Evolutionary conservation across 2,888 invertebrate species (phyloP).

Genomic region (Tetramorium bicarinatum): DNA sequence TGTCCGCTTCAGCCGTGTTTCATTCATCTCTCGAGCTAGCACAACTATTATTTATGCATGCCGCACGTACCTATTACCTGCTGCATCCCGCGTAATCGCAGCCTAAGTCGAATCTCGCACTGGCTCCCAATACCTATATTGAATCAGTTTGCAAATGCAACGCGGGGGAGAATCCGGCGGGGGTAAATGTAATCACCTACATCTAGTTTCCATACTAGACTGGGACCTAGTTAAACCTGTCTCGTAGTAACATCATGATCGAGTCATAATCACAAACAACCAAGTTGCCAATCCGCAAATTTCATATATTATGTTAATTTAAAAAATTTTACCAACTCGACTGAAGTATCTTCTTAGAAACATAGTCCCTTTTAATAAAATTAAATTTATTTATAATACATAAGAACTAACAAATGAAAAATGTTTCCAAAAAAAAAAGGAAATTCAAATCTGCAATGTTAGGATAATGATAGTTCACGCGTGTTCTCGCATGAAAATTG

Average conservation of each 20-base stretch:
- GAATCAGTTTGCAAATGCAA: slow-evolving; percentile 66
- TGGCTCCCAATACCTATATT: slow-evolving; percentile 48
- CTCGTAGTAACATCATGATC: slow-evolving; percentile 62
- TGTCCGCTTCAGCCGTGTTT: slow-evolving; percentile 24
- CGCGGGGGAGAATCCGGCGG: slow-evolving; percentile 40
- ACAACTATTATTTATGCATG: slow-evolving; percentile 66
- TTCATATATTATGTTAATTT: slow-evolving; percentile 1
- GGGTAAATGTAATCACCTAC: slow-evolving; percentile 66
- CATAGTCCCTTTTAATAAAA: neutral
- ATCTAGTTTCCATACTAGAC: slow-evolving; percentile 58
- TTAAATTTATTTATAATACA: neutral
- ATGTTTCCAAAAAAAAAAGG: neutral
- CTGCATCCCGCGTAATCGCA: slow-evolving; percentile 37
- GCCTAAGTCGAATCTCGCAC: slow-evolving; percentile 52
- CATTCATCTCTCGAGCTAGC: slow-evolving; percentile 51
- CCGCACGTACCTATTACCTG: slow-evolving; percentile 48
- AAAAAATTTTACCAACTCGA: neutral
- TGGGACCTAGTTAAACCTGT: slow-evolving; percentile 68
- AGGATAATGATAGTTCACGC: neutral
- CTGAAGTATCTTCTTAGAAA: neutral
- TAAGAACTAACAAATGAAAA: neutral
- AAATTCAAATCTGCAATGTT: neutral
- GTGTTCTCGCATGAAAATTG: slow-evolving; percentile 15
- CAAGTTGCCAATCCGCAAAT: slow-evolving; percentile 28
- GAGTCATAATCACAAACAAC: slow-evolving; percentile 57